Evolutionary conservation across 2,888 invertebrate species (phyloP).

Genomic region (Timema podura): DNA sequence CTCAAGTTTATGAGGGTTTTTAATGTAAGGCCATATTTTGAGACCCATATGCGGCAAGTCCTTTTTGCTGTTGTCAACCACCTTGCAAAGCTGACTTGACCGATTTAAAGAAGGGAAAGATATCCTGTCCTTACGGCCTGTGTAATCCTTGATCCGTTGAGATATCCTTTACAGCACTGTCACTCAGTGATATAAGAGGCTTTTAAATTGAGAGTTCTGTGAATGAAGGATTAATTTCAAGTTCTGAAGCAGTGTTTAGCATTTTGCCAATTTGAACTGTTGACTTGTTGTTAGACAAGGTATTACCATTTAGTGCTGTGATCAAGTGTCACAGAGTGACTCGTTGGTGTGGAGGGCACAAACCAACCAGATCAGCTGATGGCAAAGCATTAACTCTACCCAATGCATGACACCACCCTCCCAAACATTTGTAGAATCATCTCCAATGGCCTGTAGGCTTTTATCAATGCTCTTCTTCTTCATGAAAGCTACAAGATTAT

Average conservation of each 20-base stretch:
- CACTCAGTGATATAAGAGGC: background rate
- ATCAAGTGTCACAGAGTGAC: no score
- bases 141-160: constrained; percentile 14
- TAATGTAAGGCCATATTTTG: constrained; percentile 9
- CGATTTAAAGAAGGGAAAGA: constrained; percentile 15
- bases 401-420: constrained; percentile 1
- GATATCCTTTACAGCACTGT: constrained; percentile 14
- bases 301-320: no score
- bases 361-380: constrained; percentile 4
- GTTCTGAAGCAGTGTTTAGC: no score
- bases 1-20: background rate
- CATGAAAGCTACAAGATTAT: constrained; percentile 15
- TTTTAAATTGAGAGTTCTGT: background rate
- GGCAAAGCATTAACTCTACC: background rate
- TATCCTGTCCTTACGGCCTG: constrained; percentile 14
- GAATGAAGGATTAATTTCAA: no score
- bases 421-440: constrained; percentile 1
- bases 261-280: no score
- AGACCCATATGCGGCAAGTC: background rate
- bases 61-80: background rate
- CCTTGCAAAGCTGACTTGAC: constrained; percentile 18
- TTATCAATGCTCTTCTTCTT: constrained; percentile 20
- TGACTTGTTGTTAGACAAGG: no score
- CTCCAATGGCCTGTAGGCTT: constrained; percentile 15
- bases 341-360: background rate